These are phyloP conservation scores for Helicoverpa zea DNA, from an alignment of 1,140 invertebrate species.

Conservation along the genomic window DNA sequence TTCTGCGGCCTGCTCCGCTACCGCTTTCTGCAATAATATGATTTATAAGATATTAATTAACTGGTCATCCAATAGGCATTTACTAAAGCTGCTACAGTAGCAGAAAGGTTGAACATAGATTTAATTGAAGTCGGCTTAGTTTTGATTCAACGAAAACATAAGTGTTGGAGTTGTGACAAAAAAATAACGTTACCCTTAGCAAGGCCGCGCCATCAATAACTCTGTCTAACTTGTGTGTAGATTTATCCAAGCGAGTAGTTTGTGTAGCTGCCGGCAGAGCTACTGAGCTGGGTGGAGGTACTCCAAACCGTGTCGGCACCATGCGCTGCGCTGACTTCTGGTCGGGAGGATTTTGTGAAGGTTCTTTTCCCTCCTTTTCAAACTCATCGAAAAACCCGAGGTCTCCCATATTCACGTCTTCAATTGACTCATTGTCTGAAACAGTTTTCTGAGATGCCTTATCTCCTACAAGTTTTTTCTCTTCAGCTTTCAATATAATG, in stretches of 20 bases:
- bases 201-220: constrained; percentile 72
- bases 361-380: constrained; percentile 51
- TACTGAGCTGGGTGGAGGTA: background rate
- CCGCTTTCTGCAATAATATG: constrained; percentile 62
- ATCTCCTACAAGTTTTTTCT: background rate
- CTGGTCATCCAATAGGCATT: background rate
- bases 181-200: constrained; percentile 62
- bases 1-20: constrained; percentile 29
- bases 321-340: background rate
- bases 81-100: too few relatives aligned
- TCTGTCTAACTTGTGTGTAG: constrained; percentile 66
- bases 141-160: too few relatives aligned
- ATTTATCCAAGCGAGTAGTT: constrained; percentile 64
- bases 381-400: constrained; percentile 58
- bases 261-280: background rate
- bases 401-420: constrained; percentile 58
- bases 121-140: too few relatives aligned
- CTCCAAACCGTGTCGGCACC: background rate
- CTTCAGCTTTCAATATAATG: background rate
- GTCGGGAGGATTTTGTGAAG: background rate
- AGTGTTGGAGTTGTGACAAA: too few relatives aligned
- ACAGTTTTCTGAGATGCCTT: background rate
- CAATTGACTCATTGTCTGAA: constrained; percentile 44
- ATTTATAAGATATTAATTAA: background rate
- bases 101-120: too few relatives aligned